Evolutionary conservation across 2,888 invertebrate genomes (phyloP), one percentile per base, ranked within the genome.

Genomic region (Acanthosepion lycidas): DNA sequence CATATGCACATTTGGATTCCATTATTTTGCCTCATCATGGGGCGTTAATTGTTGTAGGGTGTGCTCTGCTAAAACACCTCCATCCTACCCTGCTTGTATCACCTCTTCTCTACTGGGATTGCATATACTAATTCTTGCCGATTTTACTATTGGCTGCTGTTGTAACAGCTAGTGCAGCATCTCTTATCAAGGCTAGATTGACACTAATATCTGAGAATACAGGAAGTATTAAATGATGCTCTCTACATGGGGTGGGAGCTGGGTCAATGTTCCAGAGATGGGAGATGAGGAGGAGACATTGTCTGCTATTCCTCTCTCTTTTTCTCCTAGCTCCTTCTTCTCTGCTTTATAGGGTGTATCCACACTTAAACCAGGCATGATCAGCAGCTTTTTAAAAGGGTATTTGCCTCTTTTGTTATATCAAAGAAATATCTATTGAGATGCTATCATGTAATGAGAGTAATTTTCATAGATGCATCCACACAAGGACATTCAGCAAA

Each of bases 191-290:
- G n/a, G 78, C 28, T 78, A 78, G 8, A 78, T 18, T 78, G 78
- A 78, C 78, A 78, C 78, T 78, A 78, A 78, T 78, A n/a, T 78
- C 78, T 78, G 78, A n/a, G 78, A 78, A 78, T 78, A 78, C 78
- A 78, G 78, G 78, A 78, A 78, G 78, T 78, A 78, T 78, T 78
- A 28, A n/a, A 92, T 49, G 28, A 9, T 55, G 20, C 55, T 55
- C 55, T 55, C 55, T 55, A 15, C 55, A 55, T 55, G 55, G 55
- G 55, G 9, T 42, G 42, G 42, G 51, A 15, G 9, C 51, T 51
- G 51, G 51, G 51, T 51, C 51, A 51, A 51, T 51, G 51, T 18
- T 18, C 20, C 4, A 55, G 55, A 18, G 55, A 55, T 55, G 20
- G 55, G 20, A 18, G 55, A 18, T 15, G 55, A 55, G 55, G 18